phyloP scores from a whole-genome alignment of 2,888 invertebrate species.

The Apodemia hepburni region DNA sequence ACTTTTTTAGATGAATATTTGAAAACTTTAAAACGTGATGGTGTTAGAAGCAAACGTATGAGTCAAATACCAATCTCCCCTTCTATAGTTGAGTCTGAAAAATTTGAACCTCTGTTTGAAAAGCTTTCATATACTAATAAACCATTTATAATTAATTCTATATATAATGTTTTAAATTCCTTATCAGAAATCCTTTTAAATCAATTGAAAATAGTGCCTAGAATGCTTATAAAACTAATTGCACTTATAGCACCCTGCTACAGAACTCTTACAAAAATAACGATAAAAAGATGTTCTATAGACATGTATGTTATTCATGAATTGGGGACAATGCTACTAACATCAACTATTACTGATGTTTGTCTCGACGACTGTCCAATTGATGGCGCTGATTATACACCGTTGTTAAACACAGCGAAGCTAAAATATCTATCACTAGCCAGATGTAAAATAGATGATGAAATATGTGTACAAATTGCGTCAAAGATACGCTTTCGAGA shows the following conservation, averaged over 20 bases:
- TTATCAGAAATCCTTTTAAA: slow-evolving; percentile 42
- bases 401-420: slow-evolving; percentile 38
- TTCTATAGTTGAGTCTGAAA: background rate
- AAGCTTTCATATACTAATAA: background rate
- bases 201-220: slow-evolving; percentile 35
- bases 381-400: slow-evolving; percentile 39
- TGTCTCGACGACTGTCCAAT: slow-evolving; percentile 45
- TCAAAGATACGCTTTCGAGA: slow-evolving; percentile 35
- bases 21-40: slow-evolving; percentile 32
- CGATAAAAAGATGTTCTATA: slow-evolving; percentile 39
- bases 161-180: slow-evolving; percentile 41
- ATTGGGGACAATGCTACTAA: slow-evolving; percentile 41
- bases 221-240: slow-evolving; percentile 43
- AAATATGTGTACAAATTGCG: slow-evolving; percentile 41
- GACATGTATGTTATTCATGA: slow-evolving; percentile 43
- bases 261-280: slow-evolving; percentile 39
- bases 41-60: background rate
- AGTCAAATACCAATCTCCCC: background rate
- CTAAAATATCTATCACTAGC: slow-evolving; percentile 44
- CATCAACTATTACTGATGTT: slow-evolving; percentile 45
- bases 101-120: background rate
- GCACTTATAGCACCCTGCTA: slow-evolving; percentile 37
- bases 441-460: slow-evolving; percentile 48
- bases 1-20: slow-evolving; percentile 35
- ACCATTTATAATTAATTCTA: slow-evolving; percentile 16